Evolutionary conservation across 2,113 vertebrate genomes (phyloP).

Genomic region (Pavo muticus): DNA sequence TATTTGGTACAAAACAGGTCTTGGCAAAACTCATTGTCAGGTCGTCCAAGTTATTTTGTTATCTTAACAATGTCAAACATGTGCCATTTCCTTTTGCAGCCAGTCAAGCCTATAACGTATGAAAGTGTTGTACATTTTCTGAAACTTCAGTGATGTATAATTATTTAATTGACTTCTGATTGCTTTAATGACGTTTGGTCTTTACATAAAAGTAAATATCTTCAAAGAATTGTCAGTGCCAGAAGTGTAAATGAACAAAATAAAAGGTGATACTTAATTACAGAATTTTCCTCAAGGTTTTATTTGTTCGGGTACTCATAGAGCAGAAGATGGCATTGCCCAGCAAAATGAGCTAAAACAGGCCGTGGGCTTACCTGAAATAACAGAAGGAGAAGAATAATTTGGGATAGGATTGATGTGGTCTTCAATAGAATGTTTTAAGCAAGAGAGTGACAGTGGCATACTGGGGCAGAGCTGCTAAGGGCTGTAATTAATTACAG

Average conservation of each 20-base stretch:
- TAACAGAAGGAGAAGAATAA: background rate
- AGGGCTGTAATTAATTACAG: background rate
- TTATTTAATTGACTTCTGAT: slow-evolving; percentile 76
- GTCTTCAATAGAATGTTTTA: background rate
- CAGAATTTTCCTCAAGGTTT: slow-evolving; percentile 9
- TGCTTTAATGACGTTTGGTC: slow-evolving; percentile 77
- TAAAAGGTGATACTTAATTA: slow-evolving; percentile 77
- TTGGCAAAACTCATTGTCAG: slow-evolving; percentile 36
- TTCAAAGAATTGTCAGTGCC: slow-evolving; percentile 79
- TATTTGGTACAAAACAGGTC: slow-evolving; percentile 52
- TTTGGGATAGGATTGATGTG: background rate
- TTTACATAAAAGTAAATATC: slow-evolving; percentile 78
- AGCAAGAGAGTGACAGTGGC: background rate
- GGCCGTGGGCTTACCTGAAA: background rate
- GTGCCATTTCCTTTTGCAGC: slow-evolving; percentile 70
- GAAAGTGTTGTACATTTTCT: slow-evolving; percentile 81
- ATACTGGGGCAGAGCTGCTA: background rate
- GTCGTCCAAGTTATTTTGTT: slow-evolving; percentile 32
- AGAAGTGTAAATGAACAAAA: slow-evolving; percentile 81
- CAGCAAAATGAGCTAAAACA: background rate
- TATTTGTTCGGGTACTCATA: background rate
- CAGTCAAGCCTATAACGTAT: slow-evolving; percentile 74
- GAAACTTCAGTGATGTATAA: slow-evolving; percentile 77
- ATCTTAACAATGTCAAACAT: slow-evolving; percentile 36
- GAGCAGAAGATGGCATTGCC: background rate